Conservation (phyloP, 2,888 invertebrate species). For the Andricus curvator region DNA sequence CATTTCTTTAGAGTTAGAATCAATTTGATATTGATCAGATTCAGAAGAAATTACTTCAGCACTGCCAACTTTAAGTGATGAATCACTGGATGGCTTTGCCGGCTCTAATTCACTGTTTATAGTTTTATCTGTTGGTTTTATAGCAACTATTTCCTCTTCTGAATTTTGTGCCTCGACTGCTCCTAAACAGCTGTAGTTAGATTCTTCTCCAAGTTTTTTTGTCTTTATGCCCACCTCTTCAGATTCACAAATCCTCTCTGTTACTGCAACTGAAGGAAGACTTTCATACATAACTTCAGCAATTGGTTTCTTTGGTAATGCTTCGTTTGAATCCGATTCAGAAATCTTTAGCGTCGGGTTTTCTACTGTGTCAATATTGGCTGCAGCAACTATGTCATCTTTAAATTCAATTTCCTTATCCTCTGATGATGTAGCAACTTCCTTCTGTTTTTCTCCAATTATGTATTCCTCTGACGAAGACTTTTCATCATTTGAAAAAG, state of each 20-base stretch:
- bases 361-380: too few relatives aligned
- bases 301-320: slow-evolving; percentile 8
- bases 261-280: not conserved
- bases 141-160: too few relatives aligned
- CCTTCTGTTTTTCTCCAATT: not conserved
- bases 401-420: not conserved
- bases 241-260: not conserved
- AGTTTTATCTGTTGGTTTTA: too few relatives aligned
- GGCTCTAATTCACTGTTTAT: not conserved
- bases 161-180: too few relatives aligned
- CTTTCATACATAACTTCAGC: not conserved
- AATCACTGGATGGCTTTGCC: too few relatives aligned
- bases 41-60: too few relatives aligned
- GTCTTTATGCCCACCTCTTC: too few relatives aligned
- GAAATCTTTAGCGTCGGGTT: too few relatives aligned
- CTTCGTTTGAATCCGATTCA: too few relatives aligned
- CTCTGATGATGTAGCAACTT: not conserved
- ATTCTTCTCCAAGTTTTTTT: not conserved
- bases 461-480: not conserved
- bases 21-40: too few relatives aligned
- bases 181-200: not conserved
- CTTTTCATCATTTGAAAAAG: not conserved
- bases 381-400: not conserved
- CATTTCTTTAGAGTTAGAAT: too few relatives aligned
- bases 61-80: too few relatives aligned